Percentiles rank a stretch among this genome's conserved stretches.
Evolutionary conservation across 2,797 vertebrate genomes (phyloP).

Genomic region (Tiaroga cobitis): DNA sequence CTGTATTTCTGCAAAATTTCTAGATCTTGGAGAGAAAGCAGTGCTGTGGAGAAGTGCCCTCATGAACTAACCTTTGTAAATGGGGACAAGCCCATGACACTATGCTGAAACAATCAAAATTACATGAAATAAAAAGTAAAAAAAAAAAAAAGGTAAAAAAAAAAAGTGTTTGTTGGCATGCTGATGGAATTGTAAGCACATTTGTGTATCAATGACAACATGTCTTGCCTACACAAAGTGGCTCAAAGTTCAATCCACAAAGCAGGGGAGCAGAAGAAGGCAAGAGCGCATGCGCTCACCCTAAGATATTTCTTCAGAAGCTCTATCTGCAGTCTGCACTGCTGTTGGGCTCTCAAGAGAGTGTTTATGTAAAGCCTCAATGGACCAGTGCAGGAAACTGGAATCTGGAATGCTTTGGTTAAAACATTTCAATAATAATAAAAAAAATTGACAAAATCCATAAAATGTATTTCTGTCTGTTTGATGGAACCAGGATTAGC

Average conservation of each 20-base stretch:
- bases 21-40: constrained; percentile 25
- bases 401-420: constrained; percentile 18
- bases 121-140: constrained; percentile 61
- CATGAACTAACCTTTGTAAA: constrained; percentile 53
- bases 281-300: not conserved
- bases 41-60: not conserved
- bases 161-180: constrained; percentile 79
- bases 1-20: constrained; percentile 17
- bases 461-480: constrained; percentile 29
- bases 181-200: constrained; percentile 83
- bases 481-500: constrained; percentile 39
- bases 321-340: constrained; percentile 26
- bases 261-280: constrained; percentile 63
- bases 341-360: constrained; percentile 23
- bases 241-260: constrained; percentile 69
- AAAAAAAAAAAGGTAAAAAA: not conserved
- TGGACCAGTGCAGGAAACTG: constrained; percentile 32
- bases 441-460: not conserved
- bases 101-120: constrained; percentile 68
- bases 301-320: constrained; percentile 22
- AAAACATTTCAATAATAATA: not conserved
- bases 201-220: constrained; percentile 75
- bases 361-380: constrained; percentile 32
- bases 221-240: constrained; percentile 73
- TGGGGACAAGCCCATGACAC: constrained; percentile 63